A percentile compares a stretch with the other conserved stretches of the same genome.
Evolutionary conservation across 2,113 vertebrate species (phyloP).

Genomic region (Ia io): DNA sequence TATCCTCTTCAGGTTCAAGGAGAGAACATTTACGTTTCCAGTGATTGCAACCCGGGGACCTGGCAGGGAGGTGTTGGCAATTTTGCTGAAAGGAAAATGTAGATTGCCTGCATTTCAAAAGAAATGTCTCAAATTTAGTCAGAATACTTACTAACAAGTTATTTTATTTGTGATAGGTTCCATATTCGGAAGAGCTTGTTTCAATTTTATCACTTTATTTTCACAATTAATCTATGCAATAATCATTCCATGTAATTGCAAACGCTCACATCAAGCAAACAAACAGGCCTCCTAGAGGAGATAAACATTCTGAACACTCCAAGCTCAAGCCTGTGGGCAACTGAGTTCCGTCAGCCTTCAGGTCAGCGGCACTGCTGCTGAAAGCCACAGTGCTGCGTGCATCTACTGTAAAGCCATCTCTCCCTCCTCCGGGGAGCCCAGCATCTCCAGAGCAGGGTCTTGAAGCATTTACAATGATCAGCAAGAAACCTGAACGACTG

Average conservation of each 20-base stretch:
- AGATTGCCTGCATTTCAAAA: neutral
- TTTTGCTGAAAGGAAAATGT: neutral
- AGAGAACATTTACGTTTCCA: neutral
- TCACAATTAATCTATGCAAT: neutral
- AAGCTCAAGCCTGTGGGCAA: neutral
- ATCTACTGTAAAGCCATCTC: neutral
- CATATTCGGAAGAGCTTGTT: neutral
- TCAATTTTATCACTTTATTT: constrained; percentile 4
- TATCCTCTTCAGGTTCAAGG: neutral
- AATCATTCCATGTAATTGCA: neutral
- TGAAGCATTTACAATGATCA: neutral
- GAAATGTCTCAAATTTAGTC: neutral
- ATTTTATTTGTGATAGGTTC: neutral
- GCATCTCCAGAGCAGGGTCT: neutral
- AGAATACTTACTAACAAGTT: neutral
- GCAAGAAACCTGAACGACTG: neutral
- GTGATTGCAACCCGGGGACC: neutral
- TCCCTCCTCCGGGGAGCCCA: neutral
- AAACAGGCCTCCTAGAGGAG: neutral
- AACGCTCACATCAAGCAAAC: neutral
- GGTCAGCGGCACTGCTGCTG: neutral
- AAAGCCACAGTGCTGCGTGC: neutral
- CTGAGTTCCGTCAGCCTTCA: neutral
- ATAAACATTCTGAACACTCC: neutral
- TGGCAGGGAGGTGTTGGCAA: neutral